These are phyloP conservation scores for Orthonevra nobilis DNA, from an alignment of 2,888 invertebrate species.

Conservation along the genomic window DNA sequence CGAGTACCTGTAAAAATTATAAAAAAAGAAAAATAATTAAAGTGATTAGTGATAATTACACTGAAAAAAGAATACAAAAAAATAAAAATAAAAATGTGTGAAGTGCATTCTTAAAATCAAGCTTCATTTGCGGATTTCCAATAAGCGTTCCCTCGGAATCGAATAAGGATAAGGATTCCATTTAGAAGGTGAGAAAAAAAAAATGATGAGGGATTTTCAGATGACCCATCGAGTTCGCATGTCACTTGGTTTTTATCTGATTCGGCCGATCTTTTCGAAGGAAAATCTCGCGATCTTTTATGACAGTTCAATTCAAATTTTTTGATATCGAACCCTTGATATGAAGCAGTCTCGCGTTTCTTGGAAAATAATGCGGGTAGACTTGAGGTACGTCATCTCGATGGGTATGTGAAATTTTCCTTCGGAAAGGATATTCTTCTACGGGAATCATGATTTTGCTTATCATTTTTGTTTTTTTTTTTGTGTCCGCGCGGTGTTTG, in stretches of 20 bases:
- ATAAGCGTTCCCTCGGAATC: constrained; percentile 15
- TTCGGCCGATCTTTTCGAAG: constrained; percentile 14
- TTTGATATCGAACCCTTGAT: constrained; percentile 54
- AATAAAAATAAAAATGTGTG: constrained; percentile 25
- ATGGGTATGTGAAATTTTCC: constrained; percentile 47
- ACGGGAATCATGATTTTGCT: too few species aligned
- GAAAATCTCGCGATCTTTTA: constrained; percentile 37
- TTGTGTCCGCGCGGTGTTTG: constrained; percentile 54
- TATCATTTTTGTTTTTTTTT: constrained; percentile 46
- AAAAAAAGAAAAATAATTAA: constrained; percentile 9
- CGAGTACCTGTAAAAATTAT: neutral
- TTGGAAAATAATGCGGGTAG: constrained; percentile 46
- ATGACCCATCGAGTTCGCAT: constrained; percentile 51
- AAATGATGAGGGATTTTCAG: neutral
- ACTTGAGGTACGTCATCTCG: constrained; percentile 6
- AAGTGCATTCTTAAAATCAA: constrained; percentile 21
- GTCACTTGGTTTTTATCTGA: constrained; percentile 18
- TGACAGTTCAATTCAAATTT: constrained; percentile 5
- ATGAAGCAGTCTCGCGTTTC: constrained; percentile 36
- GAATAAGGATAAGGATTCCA: constrained; percentile 54
- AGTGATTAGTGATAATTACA: constrained; percentile 39
- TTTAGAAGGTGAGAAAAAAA: constrained; percentile 53
- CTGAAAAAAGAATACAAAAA: neutral
- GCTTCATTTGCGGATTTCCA: constrained; percentile 19
- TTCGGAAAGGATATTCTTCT: too few species aligned